Evolutionary conservation across 2,888 invertebrate genomes (phyloP).

Genomic region (Liposcelis brunnea): DNA sequence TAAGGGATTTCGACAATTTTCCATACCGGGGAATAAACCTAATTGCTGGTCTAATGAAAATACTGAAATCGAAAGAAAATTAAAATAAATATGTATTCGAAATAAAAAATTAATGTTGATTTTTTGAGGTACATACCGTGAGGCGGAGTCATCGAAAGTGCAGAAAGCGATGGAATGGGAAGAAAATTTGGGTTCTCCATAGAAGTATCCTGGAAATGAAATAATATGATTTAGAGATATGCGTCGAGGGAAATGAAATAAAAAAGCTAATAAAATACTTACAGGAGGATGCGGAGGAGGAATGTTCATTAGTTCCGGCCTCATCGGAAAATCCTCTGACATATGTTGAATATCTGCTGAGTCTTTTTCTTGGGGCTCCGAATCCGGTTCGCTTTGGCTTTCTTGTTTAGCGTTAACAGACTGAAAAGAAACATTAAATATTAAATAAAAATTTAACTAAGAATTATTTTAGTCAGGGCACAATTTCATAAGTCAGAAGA

Average conservation of each 20-base stretch:
- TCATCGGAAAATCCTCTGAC: constrained; percentile 16
- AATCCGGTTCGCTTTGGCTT: constrained; percentile 14
- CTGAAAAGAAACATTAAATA: neutral
- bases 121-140: constrained; percentile 31
- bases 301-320: constrained; percentile 17
- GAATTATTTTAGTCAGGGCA: too few relatives aligned
- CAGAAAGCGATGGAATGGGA: constrained; percentile 53
- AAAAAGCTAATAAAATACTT: constrained; percentile 12
- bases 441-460: too few relatives aligned
- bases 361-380: constrained; percentile 11
- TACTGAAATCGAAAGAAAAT: constrained; percentile 22
- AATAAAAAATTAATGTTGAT: constrained; percentile 9
- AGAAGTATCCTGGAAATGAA: constrained; percentile 25
- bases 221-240: constrained; percentile 4
- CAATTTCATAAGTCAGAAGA: too few relatives aligned
- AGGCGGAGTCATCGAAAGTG: constrained; percentile 63
- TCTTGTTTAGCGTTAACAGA: constrained; percentile 18
- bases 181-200: constrained; percentile 34
- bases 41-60: constrained; percentile 23
- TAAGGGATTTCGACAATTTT: constrained; percentile 53
- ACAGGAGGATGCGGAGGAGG: constrained; percentile 20
- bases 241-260: constrained; percentile 3
- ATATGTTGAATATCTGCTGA: constrained; percentile 10
- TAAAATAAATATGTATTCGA: too few relatives aligned
- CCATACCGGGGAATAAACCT: constrained; percentile 53